A percentile compares a stretch with the other conserved stretches of the same genome.
These are phyloP conservation scores for Scrobipalpa atriplicella DNA, from an alignment of 2,888 invertebrate genomes.

Conservation along the genomic window DNA sequence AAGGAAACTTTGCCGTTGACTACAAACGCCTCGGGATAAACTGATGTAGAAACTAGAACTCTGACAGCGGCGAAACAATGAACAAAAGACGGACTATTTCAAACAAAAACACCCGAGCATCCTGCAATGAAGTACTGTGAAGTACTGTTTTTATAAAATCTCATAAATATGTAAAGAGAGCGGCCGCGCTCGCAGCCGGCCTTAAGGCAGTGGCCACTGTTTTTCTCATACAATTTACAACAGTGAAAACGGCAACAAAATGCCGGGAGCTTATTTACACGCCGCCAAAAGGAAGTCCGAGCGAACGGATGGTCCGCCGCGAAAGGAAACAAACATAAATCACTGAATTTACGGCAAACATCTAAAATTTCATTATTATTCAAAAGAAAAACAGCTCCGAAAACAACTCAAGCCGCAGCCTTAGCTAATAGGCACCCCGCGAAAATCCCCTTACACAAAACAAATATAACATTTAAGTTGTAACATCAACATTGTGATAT, in stretches of 20 bases:
- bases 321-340: conserved; percentile 72
- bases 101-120: conserved; percentile 14
- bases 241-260: conserved; percentile 71
- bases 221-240: conserved; percentile 69
- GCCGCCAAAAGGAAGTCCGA: conserved; percentile 69
- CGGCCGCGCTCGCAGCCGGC: conserved; percentile 47
- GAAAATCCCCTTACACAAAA: conserved; percentile 57
- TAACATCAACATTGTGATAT: conserved; percentile 52
- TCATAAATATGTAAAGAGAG: conserved; percentile 65
- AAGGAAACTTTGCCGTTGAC: conserved; percentile 28
- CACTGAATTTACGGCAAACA: conserved; percentile 70
- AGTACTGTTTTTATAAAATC: conserved; percentile 36
- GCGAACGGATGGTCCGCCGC: conserved; percentile 63
- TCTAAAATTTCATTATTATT: conserved; percentile 65
- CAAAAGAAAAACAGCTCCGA: conserved; percentile 58
- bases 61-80: conserved; percentile 18
- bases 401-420: conserved; percentile 51
- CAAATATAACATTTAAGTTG: conserved; percentile 55
- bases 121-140: conserved; percentile 15
- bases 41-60: conserved; percentile 12
- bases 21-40: conserved; percentile 6
- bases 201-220: conserved; percentile 42
- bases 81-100: conserved; percentile 15
- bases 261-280: conserved; percentile 71
- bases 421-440: conserved; percentile 57